Evolutionary conservation across 64 coral and sea anemone species (phyloP).

Genomic region (Astreopora myriophthalma): DNA sequence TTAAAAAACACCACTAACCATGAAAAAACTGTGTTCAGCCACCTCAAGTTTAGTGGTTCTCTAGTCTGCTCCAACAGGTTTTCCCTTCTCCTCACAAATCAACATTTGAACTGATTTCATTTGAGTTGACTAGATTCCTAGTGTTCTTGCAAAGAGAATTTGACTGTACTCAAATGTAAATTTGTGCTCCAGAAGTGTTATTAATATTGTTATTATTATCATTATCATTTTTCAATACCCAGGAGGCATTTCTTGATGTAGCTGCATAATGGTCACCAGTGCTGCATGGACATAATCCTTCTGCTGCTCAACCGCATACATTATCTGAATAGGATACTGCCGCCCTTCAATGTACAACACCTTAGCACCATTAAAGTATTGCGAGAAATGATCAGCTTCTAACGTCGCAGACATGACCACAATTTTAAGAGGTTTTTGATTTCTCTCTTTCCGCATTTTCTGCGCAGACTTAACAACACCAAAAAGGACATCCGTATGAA

Average conservation of each 20-base stretch:
- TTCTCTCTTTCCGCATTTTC: constrained; percentile 63
- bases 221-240: constrained; percentile 27
- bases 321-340: constrained; percentile 85
- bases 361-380: constrained; percentile 83
- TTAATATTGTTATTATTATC: neutral
- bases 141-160: too few species aligned
- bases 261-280: constrained; percentile 81
- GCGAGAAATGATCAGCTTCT: constrained; percentile 93
- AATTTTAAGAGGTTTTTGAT: constrained; percentile 74
- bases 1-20: too few species aligned
- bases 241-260: constrained; percentile 89
- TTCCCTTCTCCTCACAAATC: too few species aligned
- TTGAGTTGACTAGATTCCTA: too few species aligned
- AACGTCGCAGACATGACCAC: constrained; percentile 97
- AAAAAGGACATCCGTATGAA: constrained; percentile 97
- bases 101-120: too few species aligned
- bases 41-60: too few species aligned
- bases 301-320: constrained; percentile 87
- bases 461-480: constrained; percentile 94
- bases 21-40: too few species aligned
- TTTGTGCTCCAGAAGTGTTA: too few species aligned
- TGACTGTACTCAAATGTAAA: too few species aligned
- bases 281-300: constrained; percentile 94
- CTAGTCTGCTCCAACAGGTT: too few species aligned
- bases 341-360: constrained; percentile 96